These are phyloP conservation scores for Scrobipalpa costella DNA, from an alignment of 2,888 invertebrate genomes.

Conservation along the genomic window DNA sequence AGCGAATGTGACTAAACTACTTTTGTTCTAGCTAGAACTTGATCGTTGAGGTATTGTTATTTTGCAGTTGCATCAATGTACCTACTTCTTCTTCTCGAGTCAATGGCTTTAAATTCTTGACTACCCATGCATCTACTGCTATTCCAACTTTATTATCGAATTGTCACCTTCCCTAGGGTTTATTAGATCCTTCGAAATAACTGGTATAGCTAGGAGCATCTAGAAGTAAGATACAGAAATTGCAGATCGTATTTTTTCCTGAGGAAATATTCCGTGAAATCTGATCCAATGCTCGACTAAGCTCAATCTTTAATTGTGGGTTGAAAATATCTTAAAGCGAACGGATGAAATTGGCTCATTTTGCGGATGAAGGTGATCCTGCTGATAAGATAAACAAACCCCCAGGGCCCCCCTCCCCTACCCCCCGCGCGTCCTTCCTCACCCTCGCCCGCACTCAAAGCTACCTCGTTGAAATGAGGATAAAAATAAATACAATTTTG, in stretches of 20 bases:
- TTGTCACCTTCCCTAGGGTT: too few species aligned
- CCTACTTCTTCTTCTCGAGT: too few species aligned
- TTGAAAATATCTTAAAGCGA: constrained; percentile 43
- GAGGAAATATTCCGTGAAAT: constrained; percentile 10
- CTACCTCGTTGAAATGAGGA: constrained; percentile 29
- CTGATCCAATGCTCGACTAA: constrained; percentile 26
- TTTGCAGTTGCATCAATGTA: too few species aligned
- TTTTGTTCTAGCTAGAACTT: too few species aligned
- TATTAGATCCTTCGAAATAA: too few species aligned
- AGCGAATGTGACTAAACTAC: too few species aligned
- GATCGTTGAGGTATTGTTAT: too few species aligned
- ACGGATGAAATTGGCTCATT: constrained; percentile 39
- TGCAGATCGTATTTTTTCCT: background rate
- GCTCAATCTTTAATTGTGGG: constrained; percentile 43
- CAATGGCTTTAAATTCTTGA: too few species aligned
- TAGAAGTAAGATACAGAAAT: too few species aligned
- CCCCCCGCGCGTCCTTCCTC: background rate
- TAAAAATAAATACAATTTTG: constrained; percentile 45
- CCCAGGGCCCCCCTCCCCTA: background rate
- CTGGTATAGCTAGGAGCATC: too few species aligned
- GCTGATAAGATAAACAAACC: constrained; percentile 22
- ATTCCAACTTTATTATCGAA: too few species aligned
- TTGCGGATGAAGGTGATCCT: constrained; percentile 14
- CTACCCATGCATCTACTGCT: too few species aligned
- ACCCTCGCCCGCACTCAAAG: constrained; percentile 23